phyloP scores from a whole-genome alignment of 2,113 vertebrate genomes.

The Paralichthys olivaceus region DNA sequence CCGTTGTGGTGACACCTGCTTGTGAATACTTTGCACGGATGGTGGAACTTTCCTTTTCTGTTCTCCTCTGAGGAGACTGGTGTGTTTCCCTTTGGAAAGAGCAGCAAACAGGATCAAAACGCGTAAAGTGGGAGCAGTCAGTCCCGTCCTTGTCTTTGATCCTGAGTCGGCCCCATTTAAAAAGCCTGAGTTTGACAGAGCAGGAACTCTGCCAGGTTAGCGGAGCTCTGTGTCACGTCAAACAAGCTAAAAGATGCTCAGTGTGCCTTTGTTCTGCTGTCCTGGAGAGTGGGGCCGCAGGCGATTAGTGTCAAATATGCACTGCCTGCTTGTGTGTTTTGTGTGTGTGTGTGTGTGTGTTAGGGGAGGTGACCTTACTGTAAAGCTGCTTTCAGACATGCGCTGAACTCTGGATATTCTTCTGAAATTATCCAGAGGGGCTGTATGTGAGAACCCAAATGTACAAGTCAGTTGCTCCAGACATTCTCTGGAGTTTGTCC shows the following conservation, averaged over 20 bases:
- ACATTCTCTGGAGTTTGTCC: not conserved
- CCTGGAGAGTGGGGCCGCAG: constrained; percentile 22
- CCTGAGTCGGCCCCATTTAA: constrained; percentile 47
- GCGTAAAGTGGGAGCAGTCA: constrained; percentile 54
- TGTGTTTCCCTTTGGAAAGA: constrained; percentile 27
- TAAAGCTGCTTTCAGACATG: constrained; percentile 9
- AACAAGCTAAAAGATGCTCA: constrained; percentile 60
- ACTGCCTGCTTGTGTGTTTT: not conserved
- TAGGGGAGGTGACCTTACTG: constrained; percentile 24
- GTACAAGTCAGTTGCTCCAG: too few species aligned
- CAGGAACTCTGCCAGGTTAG: constrained; percentile 66
- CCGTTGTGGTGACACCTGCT: not conserved
- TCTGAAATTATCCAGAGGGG: not conserved
- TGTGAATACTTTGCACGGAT: constrained; percentile 14
- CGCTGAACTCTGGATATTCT: not conserved
- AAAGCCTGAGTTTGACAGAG: constrained; percentile 51
- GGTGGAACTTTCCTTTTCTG: constrained; percentile 10
- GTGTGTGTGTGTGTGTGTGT: not conserved
- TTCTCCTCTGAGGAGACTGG: constrained; percentile 17
- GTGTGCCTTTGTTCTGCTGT: constrained; percentile 53
- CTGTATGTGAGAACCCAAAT: not conserved
- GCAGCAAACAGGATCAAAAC: constrained; percentile 49
- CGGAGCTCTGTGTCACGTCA: constrained; percentile 59
- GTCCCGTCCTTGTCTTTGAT: constrained; percentile 66
- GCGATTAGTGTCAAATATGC: constrained; percentile 43